Evolutionary conservation across 2,113 vertebrate species (phyloP).

Genomic region (Alouatta palliata): DNA sequence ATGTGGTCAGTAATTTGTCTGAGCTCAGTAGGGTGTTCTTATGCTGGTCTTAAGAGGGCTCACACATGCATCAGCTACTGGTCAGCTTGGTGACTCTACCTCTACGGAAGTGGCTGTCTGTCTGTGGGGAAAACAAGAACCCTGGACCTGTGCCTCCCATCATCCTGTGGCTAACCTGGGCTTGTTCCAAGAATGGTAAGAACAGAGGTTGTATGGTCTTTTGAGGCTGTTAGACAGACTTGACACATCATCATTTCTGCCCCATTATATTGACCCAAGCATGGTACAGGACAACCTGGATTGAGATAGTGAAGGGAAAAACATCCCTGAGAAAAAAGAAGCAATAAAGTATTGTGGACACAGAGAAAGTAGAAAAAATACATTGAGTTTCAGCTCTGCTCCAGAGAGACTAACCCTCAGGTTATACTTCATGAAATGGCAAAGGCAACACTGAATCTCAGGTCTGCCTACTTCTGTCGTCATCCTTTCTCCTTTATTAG

Average conservation of each 20-base stretch:
- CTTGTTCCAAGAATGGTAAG: not conserved
- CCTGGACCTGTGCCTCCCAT: not conserved
- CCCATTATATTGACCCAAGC: not conserved
- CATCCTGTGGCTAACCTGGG: not conserved
- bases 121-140: not conserved
- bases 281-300: not conserved
- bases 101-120: not conserved
- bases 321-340: not conserved
- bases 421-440: not conserved
- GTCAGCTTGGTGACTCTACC: not conserved
- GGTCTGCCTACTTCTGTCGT: not conserved
- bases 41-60: not conserved
- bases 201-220: not conserved
- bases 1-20: not conserved
- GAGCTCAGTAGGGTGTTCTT: not conserved
- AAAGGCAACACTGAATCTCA: not conserved
- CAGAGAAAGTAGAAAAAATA: not conserved
- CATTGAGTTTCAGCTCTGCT: not conserved
- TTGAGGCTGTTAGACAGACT: not conserved
- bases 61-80: not conserved
- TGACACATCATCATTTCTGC: not conserved
- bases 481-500: not conserved
- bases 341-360: not conserved
- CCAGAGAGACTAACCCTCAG: not conserved
- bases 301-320: not conserved